Conservation (phyloP, 2,888 invertebrate species). For the Apamea monoglypha region DNA sequence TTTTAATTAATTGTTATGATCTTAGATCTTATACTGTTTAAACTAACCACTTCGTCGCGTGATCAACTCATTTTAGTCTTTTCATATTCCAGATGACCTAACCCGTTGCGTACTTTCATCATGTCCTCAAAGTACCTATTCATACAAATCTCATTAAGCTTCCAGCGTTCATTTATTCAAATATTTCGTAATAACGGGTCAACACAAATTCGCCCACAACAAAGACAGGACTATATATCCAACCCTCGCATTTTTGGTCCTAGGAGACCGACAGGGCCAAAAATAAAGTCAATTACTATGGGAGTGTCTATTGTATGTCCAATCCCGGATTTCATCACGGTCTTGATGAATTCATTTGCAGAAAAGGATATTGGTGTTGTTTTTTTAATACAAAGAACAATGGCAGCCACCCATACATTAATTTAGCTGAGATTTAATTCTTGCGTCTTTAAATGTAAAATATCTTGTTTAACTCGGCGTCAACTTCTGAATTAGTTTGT, state of each 20-base stretch:
- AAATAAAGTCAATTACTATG: conserved; percentile 44
- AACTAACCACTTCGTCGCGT: background rate
- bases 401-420: no score
- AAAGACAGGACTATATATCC: conserved; percentile 12
- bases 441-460: no score
- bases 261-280: background rate
- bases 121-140: background rate
- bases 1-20: background rate
- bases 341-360: conserved; percentile 44
- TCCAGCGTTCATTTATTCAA: conserved; percentile 15
- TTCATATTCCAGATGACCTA: background rate
- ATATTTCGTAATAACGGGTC: conserved; percentile 25
- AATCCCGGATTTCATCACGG: conserved; percentile 13
- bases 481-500: no score
- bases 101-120: background rate
- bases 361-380: background rate
- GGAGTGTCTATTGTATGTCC: conserved; percentile 15
- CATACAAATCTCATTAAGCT: conserved; percentile 4
- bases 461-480: no score
- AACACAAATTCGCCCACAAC: conserved; percentile 10
- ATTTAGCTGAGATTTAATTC: no score
- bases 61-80: background rate
- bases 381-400: background rate
- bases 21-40: background rate
- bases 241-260: conserved; percentile 37